phyloP scores from a whole-genome alignment of 2,113 vertebrate species.

The Trematocara unimaculatum region DNA sequence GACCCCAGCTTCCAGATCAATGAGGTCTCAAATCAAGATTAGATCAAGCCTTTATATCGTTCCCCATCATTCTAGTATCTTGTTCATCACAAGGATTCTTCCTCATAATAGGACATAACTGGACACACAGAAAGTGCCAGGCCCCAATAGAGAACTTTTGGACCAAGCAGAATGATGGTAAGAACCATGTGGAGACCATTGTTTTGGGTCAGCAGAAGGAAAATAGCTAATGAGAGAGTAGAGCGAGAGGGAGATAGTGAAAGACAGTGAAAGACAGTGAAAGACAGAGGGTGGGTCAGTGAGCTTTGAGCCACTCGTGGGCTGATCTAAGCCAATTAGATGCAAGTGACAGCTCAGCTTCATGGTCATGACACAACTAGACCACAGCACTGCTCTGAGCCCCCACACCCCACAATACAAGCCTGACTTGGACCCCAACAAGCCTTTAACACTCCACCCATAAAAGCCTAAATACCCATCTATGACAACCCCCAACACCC shows the following conservation, averaged over 20 bases:
- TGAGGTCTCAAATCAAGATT: slow-evolving; percentile 57
- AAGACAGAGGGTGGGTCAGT: slow-evolving; percentile 49
- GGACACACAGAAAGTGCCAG: neutral
- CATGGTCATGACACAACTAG: slow-evolving; percentile 71
- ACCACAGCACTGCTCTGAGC: slow-evolving; percentile 50
- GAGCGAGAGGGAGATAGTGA: neutral
- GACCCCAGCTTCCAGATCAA: slow-evolving; percentile 57
- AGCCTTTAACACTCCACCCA: neutral
- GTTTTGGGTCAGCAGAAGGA: neutral
- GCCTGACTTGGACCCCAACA: slow-evolving; percentile 45
- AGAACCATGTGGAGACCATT: slow-evolving; percentile 7
- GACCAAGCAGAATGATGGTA: neutral
- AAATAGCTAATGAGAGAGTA: slow-evolving; percentile 10
- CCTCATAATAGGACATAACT: neutral
- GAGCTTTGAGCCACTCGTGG: slow-evolving; percentile 56
- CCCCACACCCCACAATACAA: slow-evolving; percentile 34
- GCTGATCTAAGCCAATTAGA: slow-evolving; percentile 73
- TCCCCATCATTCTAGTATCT: slow-evolving; percentile 7
- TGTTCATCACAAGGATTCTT: neutral
- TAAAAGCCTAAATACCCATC: neutral
- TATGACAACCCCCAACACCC: neutral
- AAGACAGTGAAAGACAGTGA: neutral
- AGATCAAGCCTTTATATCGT: slow-evolving; percentile 25
- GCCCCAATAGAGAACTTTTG: neutral
- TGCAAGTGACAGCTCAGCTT: slow-evolving; percentile 69